phyloP scores from a whole-genome alignment of 2,888 invertebrate genomes.

The Drosophila mettleri region DNA sequence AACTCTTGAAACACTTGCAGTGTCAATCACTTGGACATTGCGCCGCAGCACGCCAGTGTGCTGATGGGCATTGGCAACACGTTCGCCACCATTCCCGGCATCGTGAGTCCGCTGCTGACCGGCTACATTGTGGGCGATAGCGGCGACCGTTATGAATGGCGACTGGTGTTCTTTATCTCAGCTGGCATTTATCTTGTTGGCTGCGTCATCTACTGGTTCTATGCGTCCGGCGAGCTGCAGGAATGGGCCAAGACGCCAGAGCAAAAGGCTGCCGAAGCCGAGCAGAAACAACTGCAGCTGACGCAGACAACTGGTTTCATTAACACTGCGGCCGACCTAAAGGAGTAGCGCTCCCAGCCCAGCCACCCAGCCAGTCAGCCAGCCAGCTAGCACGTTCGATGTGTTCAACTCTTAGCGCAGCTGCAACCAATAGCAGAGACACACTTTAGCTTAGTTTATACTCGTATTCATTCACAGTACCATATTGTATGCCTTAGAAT shows the following conservation, averaged over 20 bases:
- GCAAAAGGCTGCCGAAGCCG: conserved; percentile 78
- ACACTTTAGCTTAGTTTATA: conserved; percentile 59
- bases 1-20: conserved; percentile 84
- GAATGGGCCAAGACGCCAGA: conserved; percentile 89
- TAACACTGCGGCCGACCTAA: conserved; percentile 83
- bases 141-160: conserved; percentile 89
- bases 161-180: conserved; percentile 93
- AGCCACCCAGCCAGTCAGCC: no score
- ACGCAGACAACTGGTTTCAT: conserved; percentile 79
- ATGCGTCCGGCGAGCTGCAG: conserved; percentile 93
- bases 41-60: conserved; percentile 95
- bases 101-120: conserved; percentile 93
- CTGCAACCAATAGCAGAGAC: conserved; percentile 36
- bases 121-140: conserved; percentile 90
- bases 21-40: conserved; percentile 94
- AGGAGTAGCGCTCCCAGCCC: conserved; percentile 70
- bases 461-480: conserved; percentile 36
- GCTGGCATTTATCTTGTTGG: conserved; percentile 93
- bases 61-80: conserved; percentile 97
- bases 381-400: conserved; percentile 16
- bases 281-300: conserved; percentile 68
- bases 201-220: conserved; percentile 92
- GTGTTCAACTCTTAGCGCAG: conserved; percentile 31
- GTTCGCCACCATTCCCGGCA: conserved; percentile 95
- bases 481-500: conserved; percentile 39